These are phyloP conservation scores for Macquaria australasica DNA, from an alignment of 2,113 vertebrate genomes.

Conservation along the genomic window DNA sequence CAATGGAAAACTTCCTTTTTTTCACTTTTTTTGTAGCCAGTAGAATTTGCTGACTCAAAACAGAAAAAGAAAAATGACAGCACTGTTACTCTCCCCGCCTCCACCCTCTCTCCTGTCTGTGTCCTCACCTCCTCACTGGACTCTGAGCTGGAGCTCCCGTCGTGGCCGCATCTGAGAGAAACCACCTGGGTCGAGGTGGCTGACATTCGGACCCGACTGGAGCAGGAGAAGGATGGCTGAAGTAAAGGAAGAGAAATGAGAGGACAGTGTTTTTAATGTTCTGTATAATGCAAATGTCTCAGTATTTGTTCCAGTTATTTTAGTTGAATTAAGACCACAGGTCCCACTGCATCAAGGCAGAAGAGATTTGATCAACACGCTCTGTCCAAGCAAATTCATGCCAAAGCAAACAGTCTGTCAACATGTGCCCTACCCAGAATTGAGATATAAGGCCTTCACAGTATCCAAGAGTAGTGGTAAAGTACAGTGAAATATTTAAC, in stretches of 20 bases:
- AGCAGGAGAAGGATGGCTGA: constrained; percentile 65
- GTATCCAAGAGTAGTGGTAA: background rate
- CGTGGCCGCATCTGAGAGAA: constrained; percentile 59
- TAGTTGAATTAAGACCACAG: background rate
- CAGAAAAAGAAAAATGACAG: background rate
- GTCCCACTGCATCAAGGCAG: background rate
- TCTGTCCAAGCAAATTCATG: background rate
- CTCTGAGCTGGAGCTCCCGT: constrained; percentile 74
- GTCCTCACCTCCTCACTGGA: constrained; percentile 79
- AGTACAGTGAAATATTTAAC: background rate
- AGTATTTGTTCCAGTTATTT: background rate
- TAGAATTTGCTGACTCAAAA: background rate
- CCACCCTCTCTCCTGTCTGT: background rate
- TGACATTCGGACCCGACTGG: constrained; percentile 44
- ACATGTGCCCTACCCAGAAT: constrained; percentile 15
- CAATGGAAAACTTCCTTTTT: background rate
- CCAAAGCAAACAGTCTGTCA: constrained; percentile 57
- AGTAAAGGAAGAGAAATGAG: background rate
- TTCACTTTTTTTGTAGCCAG: too few relatives aligned
- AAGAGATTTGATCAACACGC: background rate
- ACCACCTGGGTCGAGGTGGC: constrained; percentile 39
- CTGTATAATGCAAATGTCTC: background rate
- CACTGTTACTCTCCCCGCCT: background rate
- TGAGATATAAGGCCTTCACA: background rate
- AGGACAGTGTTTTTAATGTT: background rate